Base-by-base conservation (phyloP, 2,888 invertebrate genomes). In the Hanleya hanleyi region DNA sequence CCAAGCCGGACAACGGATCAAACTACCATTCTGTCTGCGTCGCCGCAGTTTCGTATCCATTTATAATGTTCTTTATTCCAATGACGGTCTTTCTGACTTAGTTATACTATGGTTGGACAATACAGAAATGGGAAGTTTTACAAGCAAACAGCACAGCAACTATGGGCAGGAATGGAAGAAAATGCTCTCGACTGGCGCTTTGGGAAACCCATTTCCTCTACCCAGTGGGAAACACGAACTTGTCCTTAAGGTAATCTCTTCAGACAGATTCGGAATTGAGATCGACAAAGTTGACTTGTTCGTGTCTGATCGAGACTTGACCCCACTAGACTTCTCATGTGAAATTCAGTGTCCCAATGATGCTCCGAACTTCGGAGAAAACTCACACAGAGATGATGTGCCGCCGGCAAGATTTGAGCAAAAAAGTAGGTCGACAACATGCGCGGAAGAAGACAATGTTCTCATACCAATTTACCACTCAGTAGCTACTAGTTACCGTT, bases 211-310 rank as follows among this genome's bases (percentile, higher is more conserved):
- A 1, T 71, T 76, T 51, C 51, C 38, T 4, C 70, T 82, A 6
- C 49, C 70, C n/a, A 76, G 77, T 1, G 82, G 82, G 29, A 80
- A 80, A 80, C 82, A 79, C 57, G 32, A 64, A 0, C 36, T 79
- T 12, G 67, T 65, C 61, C 77, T 79, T 72, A 69, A 47, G 22
- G 47, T 47, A 47, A 22, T n/a, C 3, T 47, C 47, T 22, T 18
- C 29, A 26, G 26, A 36, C 26, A 18, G 12, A 0, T n/a, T 29
- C n/a, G 29, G 80, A 12, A 77, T 84, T n/a, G 82, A 82, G 1
- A 64, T 84, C 12, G 84, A 84, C 70, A 75, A 80, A 47, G 67
- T 83, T 2, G 77, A 79, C 26, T 69, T 84, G 5, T 74, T 78
- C 7, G 66, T 84, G 3, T 71, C 74, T 9, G 84, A 83, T 41